Conservation (phyloP, 1,140 invertebrate genomes). For the Drosophila yakuba region DNA sequence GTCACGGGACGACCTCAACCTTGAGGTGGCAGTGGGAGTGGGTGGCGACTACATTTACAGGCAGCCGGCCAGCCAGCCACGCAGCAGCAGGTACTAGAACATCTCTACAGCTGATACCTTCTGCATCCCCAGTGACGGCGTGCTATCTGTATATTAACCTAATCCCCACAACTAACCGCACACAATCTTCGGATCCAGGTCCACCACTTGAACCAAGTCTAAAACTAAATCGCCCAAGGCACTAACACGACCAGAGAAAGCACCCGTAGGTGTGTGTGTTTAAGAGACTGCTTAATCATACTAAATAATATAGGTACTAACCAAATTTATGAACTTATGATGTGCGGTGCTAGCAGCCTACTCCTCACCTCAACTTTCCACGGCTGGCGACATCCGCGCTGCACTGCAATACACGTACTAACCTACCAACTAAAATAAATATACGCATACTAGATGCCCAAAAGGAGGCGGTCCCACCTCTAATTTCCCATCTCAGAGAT, state of each 20-base stretch:
- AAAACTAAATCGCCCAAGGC: constrained; percentile 5
- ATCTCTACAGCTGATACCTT: not conserved
- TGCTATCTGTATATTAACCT: constrained; percentile 21
- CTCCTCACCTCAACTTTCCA: not conserved
- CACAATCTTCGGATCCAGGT: not conserved
- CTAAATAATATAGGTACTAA: constrained; percentile 39
- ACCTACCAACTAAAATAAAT: constrained; percentile 19
- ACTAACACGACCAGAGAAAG: constrained; percentile 33
- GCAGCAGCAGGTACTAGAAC: constrained; percentile 77
- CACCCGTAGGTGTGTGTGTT: constrained; percentile 12
- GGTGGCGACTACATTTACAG: constrained; percentile 66
- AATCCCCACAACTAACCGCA: constrained; percentile 19
- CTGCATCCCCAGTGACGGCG: constrained; percentile 1
- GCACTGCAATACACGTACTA: constrained; percentile 13
- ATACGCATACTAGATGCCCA: not conserved
- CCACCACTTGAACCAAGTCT: constrained; percentile 11
- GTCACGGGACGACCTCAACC: constrained; percentile 59
- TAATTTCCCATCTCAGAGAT: not conserved
- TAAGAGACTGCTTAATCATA: constrained; percentile 49
- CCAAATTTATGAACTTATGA: constrained; percentile 14
- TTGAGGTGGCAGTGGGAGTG: constrained; percentile 55
- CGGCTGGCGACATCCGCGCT: not conserved
- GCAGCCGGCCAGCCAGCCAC: constrained; percentile 44
- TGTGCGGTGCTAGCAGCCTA: constrained; percentile 22
- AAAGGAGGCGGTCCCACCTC: not conserved